Evolutionary conservation across 2,797 vertebrate species (phyloP).

Genomic region (Protosalanx chinensis): DNA sequence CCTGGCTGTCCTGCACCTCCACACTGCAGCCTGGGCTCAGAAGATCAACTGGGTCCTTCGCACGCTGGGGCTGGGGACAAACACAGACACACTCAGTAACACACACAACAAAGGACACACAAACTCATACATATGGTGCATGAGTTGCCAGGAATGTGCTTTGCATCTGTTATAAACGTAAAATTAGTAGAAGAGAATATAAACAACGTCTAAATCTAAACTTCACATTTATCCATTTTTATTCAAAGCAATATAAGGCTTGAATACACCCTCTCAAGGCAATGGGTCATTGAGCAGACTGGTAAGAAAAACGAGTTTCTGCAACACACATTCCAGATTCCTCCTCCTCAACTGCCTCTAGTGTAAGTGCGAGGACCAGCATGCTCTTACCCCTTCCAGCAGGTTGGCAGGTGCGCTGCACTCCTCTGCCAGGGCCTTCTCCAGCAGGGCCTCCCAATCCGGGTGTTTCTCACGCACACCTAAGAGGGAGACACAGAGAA

Average conservation of each 20-base stretch:
- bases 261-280: too few species aligned
- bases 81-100: slow-evolving; percentile 27
- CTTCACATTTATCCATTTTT: too few species aligned
- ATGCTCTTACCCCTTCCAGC: slow-evolving; percentile 86
- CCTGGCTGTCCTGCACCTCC: slow-evolving; percentile 82
- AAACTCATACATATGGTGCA: neutral
- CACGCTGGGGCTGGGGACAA: slow-evolving; percentile 81
- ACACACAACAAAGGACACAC: slow-evolving; percentile 27
- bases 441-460: slow-evolving; percentile 85
- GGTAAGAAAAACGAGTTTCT: too few species aligned
- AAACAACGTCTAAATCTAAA: too few species aligned
- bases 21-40: slow-evolving; percentile 84
- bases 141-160: too few species aligned
- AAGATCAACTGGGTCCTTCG: slow-evolving; percentile 89
- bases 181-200: too few species aligned
- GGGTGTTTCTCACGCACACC: slow-evolving; percentile 89
- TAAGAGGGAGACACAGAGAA: slow-evolving; percentile 55
- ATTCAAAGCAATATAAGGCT: too few species aligned
- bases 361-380: neutral
- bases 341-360: neutral
- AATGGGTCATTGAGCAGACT: too few species aligned
- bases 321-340: too few species aligned
- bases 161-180: too few species aligned
- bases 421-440: slow-evolving; percentile 80
- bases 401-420: slow-evolving; percentile 86